Evolutionary conservation across 1,140 invertebrate species (phyloP), one percentile per base, ranked within the genome.

Genomic region (Macrotrachela quadricornifera): DNA sequence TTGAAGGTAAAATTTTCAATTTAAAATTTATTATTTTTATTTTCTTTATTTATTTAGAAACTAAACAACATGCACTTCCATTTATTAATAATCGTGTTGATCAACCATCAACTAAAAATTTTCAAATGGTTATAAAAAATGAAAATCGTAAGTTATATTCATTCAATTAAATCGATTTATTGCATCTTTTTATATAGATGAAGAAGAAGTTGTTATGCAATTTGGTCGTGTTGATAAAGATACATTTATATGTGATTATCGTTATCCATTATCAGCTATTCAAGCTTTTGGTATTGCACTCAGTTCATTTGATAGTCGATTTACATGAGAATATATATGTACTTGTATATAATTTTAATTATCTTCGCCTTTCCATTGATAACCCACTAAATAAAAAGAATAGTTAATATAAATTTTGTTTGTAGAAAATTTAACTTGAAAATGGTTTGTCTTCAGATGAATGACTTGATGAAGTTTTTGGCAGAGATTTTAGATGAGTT

Each of bases 61-160:
- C 90, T 0, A 92, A 99, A 67, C 95, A 87, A 0, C 99, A 97
- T 68, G 92, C 97, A 1, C 75, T 99, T 4, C 99, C 99, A 73
- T 99, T 4, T 8, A 30, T 99, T 71, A 88, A 96, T 67, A 92
- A 92, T 1, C 73, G 94, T 56, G 92, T 99, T 0, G 97, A 90
- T 0, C 90, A 96, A 71, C 91, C 94, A 14, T 96, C 90, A 56
- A 92, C 99, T 0, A 99, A 99, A 70, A 99, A 99, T 75, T 99
- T 99, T 72, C 92, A 99, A 77, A 83, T 99, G 56, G 88, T 99
- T 51, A 91, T 95, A 66, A 86, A 92, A 59, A 87, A 83, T 49
- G 88, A 96, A 30, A 4, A 4, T 74, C 79, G 84, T 81, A 69
- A 71, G 69, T 71, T 13, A 38, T 49, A 49, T 30, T 44, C 9